Conservation (phyloP, 1,140 invertebrate species). For the Drosophila sproati region DNA sequence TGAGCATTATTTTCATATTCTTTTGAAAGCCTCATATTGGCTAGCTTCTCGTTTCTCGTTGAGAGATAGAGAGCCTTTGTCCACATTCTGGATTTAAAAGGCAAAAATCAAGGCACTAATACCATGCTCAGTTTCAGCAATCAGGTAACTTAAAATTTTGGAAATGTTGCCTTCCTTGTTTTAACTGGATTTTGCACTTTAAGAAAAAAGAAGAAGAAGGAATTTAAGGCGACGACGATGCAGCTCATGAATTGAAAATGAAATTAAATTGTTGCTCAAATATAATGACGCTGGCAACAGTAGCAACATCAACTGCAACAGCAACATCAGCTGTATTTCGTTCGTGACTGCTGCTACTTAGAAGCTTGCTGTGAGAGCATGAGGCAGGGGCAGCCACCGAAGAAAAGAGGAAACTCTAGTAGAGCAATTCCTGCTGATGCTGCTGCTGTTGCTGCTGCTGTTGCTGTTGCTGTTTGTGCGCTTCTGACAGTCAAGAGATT, state of each 20-base stretch:
- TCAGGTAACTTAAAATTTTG: too few species aligned
- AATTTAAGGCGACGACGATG: slow-evolving; percentile 35
- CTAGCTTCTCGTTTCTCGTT: too few species aligned
- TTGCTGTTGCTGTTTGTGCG: slow-evolving; percentile 16
- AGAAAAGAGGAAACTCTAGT: neutral
- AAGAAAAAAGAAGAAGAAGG: slow-evolving; percentile 1
- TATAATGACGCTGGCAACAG: slow-evolving; percentile 48
- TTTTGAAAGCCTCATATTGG: too few species aligned
- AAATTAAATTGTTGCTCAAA: slow-evolving; percentile 68
- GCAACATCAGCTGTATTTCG: slow-evolving; percentile 7
- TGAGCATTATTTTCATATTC: neutral
- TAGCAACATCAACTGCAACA: slow-evolving; percentile 16
- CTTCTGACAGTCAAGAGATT: slow-evolving; percentile 50
- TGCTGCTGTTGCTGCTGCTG: neutral
- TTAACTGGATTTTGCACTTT: slow-evolving; percentile 24
- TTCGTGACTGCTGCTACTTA: slow-evolving; percentile 40
- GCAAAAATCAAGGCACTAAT: too few species aligned
- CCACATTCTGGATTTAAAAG: too few species aligned
- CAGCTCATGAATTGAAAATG: slow-evolving; percentile 78
- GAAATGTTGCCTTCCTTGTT: too few species aligned
- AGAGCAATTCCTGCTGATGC: neutral
- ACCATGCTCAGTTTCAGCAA: too few species aligned
- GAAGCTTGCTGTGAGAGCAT: neutral
- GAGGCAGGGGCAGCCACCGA: neutral
- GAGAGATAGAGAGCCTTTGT: too few species aligned